Base-by-base conservation (phyloP, 2,888 invertebrate species). In the Glaucopsyche alexis region DNA sequence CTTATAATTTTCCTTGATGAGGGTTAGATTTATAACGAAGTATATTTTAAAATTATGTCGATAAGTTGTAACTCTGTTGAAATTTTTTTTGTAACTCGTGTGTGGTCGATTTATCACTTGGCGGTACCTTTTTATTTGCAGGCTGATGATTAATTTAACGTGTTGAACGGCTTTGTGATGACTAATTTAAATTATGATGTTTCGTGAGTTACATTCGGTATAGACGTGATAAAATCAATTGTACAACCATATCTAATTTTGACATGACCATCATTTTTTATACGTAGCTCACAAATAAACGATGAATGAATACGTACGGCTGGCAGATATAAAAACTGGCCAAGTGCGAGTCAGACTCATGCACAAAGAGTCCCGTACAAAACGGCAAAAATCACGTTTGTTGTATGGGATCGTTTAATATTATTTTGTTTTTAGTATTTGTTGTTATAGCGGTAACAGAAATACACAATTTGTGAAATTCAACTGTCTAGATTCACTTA, bases 71-170 rank as follows among this genome's bases (percentile, higher is more conserved):
- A 5, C 60, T 29, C 29, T 47, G 47, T 47, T 47, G n/a, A n/a
- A n/a, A n/a, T n/a, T 9, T 4, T 5, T 14, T 60, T 60, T 29
- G 50, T 14, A 38, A 19, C 60, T 60, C 29, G 9, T 13, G 60
- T 60, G 42, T 66, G 40, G 66, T 66, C 66, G n/a, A 14, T 42
- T 42, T 9, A 29, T 38, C 65, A 65, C 65, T 65, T 65, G 65
- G 40, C n/a, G 14, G 65, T n/a, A n/a, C 42, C 19, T 66, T 66
- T 42, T 66, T 66, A 66, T 66, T 66, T 42, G 42, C 66, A 16
- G 40, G 42, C n/a, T 16, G 66, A 42, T 66, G 66, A 66, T 66
- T 66, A 42, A 66, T 66, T 66, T 60, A 60, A 38, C 60, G 29
- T 14, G 60, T 60, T 60, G 60, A 60, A 38, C 29, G 29, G 14